Conservation (phyloP, 2,113 vertebrate species). For the Muntiacus reevesi region DNA sequence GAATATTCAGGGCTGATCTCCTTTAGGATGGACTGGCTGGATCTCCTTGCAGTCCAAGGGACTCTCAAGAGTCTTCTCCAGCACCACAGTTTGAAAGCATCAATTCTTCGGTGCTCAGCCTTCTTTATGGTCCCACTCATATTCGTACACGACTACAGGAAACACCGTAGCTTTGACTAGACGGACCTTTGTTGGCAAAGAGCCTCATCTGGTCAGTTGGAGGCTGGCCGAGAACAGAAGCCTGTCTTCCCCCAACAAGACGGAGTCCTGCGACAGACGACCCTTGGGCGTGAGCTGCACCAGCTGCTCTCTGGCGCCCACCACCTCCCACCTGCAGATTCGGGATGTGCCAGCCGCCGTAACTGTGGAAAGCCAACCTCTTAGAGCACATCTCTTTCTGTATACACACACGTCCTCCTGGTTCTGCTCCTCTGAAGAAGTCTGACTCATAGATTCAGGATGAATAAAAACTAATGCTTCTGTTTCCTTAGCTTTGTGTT, state of each 20-base stretch:
- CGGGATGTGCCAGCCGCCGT: fast-evolving
- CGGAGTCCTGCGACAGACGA: fast-evolving
- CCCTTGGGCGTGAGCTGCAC: background rate
- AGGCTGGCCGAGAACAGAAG: background rate
- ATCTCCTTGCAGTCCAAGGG: background rate
- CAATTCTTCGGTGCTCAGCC: background rate
- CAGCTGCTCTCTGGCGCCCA: background rate
- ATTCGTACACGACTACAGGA: background rate
- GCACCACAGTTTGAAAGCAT: background rate
- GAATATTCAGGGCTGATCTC: background rate
- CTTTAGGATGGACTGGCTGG: background rate
- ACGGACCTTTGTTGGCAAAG: background rate
- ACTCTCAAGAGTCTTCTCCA: background rate
- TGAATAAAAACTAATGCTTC: background rate
- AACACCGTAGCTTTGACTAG: background rate
- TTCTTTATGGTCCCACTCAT: background rate
- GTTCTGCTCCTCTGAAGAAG: background rate
- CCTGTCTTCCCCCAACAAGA: background rate
- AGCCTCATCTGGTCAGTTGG: background rate
- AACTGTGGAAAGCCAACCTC: background rate
- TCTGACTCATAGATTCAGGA: background rate
- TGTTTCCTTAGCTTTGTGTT: background rate
- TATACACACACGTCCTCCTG: background rate
- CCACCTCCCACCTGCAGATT: too few species aligned
- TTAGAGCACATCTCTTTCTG: background rate